Evolutionary conservation across 2,888 invertebrate species (phyloP).

Genomic region (Trachelus tabidus): DNA sequence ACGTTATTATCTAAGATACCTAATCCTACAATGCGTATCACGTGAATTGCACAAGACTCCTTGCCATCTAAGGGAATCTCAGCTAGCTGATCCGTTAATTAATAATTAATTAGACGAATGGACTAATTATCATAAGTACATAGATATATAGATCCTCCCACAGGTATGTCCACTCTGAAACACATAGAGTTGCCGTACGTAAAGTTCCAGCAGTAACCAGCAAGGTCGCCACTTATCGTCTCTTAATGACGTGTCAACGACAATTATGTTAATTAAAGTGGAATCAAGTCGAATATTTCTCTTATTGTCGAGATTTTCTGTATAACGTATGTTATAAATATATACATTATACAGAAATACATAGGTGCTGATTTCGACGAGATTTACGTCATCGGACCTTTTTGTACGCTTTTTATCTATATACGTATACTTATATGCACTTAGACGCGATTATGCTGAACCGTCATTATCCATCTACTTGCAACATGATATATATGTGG

Average conservation of each 20-base stretch:
- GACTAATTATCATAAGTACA: slow-evolving; percentile 31
- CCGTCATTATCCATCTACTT: not conserved
- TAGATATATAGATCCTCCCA: slow-evolving; percentile 35
- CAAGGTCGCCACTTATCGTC: not conserved
- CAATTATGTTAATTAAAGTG: not conserved
- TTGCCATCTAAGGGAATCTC: not conserved
- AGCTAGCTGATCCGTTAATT: slow-evolving; percentile 28
- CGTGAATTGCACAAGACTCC: not conserved
- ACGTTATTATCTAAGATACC: not conserved
- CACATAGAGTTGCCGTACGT: not conserved
- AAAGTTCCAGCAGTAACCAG: not conserved
- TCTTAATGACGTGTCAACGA: not conserved
- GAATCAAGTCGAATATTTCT: not conserved
- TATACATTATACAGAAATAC: not conserved
- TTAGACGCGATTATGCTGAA: not conserved
- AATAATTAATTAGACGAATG: slow-evolving; percentile 33
- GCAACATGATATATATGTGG: not conserved
- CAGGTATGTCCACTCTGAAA: not conserved
- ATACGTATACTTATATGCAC: not conserved
- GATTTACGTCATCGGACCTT: not conserved
- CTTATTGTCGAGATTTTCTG: not conserved
- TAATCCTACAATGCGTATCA: not conserved
- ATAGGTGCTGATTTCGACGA: not conserved
- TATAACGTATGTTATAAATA: not conserved
- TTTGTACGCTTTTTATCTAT: not conserved